Conservation (phyloP, 2,888 invertebrate genomes). For the Rhimphoctona megacephalus region DNA sequence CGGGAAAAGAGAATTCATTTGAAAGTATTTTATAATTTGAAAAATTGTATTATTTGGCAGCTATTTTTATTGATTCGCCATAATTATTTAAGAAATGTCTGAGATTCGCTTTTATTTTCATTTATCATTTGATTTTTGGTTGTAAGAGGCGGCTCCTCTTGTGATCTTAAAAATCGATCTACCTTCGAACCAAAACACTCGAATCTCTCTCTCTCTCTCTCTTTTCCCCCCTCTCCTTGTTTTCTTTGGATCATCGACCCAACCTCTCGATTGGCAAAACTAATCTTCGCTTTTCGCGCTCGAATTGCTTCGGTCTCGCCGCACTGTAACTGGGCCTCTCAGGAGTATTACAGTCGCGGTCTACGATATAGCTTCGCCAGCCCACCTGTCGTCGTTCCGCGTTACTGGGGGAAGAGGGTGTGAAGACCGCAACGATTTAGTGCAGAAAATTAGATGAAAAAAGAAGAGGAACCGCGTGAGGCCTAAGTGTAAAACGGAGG, state of each 20-base stretch:
- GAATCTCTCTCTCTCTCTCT: background rate
- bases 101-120: background rate
- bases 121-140: background rate
- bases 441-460: conserved; percentile 48
- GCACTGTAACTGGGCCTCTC: conserved; percentile 3
- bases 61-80: background rate
- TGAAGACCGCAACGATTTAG: conserved; percentile 60
- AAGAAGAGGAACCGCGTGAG: conserved; percentile 31
- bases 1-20: background rate
- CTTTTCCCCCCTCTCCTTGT: background rate
- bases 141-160: background rate
- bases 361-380: conserved; percentile 12
- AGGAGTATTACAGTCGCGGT: conserved; percentile 32
- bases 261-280: conserved; percentile 52
- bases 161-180: conserved; percentile 15
- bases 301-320: conserved; percentile 49
- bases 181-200: background rate
- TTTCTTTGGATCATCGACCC: conserved; percentile 6
- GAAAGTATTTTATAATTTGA: background rate
- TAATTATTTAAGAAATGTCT: background rate
- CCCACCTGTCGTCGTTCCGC: conserved; percentile 59
- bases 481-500: conserved; percentile 55
- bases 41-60: background rate
- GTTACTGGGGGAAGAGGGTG: conserved; percentile 35
- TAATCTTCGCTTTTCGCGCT: conserved; percentile 62